Evolutionary conservation across 2,797 vertebrate species (phyloP), one percentile per base, ranked within the genome.

Genomic region (Sylvilagus floridanus): DNA sequence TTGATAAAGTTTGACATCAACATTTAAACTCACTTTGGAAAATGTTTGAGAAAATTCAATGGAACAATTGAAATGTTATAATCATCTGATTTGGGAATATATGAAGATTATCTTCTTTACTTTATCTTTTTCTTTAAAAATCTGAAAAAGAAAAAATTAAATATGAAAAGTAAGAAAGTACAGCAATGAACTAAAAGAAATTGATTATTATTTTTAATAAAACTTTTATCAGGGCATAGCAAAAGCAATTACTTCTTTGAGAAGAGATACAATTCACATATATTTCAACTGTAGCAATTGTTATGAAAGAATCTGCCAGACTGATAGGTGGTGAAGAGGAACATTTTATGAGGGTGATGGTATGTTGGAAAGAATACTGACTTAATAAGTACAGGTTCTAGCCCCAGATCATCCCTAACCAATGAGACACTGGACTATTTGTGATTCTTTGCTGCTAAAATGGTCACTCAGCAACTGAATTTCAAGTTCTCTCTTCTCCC

Each of bases 181-280:
- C 4, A 93, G 21, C 11, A 87, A 84, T 9, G 5, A 73, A 94
- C 89, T 93, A 28, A 65, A 72, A 76, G 30, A 88, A 94, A 52
- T 68, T 30, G 82, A 72, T 30, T 52, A 26, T 4, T 84, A 47
- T 84, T 66, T 92, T 88, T 86, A 76, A 89, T 88, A 84, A 77
- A 76, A 42, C 4, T 81, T 52, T 62, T 37, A 54, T 79, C 12
- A 76, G 16, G 28, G 60, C n/a, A 77, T 60, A 63, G 24, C 65
- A 84, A 89, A 93, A 79, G 2, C 5, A 24, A 4, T 35, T 62
- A 66, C 54, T 35, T 95, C 24, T 66, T 76, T 96, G 72, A 85
- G 12, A 92, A 60, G 37, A 88, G 37, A 66, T 24, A 10, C 7
- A 42, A 30, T 19, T 95, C 37, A 75, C 16, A 79, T 32, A 63